Percentiles rank a stretch among this genome's conserved stretches.
phyloP scores from a whole-genome alignment of 2,797 vertebrate species.

The Acipenser transmontanus region DNA sequence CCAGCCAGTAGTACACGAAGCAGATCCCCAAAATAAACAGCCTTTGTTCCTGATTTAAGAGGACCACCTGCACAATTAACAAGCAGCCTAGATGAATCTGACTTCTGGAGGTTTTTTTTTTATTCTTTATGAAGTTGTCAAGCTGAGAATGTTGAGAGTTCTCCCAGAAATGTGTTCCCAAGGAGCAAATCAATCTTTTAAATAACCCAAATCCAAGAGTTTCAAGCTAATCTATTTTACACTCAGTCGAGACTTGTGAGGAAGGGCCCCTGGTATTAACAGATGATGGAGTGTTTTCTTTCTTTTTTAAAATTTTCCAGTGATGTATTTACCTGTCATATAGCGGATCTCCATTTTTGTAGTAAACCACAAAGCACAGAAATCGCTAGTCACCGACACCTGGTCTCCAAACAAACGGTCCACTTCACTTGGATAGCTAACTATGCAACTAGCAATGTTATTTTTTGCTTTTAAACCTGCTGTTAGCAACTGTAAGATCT shows the following conservation, averaged over 20 bases:
- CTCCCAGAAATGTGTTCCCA: constrained; percentile 20
- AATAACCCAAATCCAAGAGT: constrained; percentile 41
- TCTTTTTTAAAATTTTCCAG: not conserved
- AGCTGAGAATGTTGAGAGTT: constrained; percentile 26
- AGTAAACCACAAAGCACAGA: no score
- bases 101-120: constrained; percentile 34
- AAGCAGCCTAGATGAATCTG: no score
- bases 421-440: no score
- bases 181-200: constrained; percentile 40
- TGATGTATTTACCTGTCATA: no score
- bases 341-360: no score
- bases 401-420: no score
- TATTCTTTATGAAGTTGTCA: constrained; percentile 45
- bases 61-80: not conserved
- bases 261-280: constrained; percentile 6
- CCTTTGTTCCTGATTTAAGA: not conserved
- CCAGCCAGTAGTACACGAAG: no score
- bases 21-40: no score
- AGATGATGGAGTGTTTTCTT: constrained; percentile 7
- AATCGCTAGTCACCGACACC: no score
- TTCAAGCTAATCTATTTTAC: constrained; percentile 35
- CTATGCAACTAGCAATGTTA: no score
- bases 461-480: no score
- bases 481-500: no score
- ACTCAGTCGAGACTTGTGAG: constrained; percentile 10